Conservation (phyloP, 2,888 invertebrate genomes). For the Leptinotarsa rubiginosa region DNA sequence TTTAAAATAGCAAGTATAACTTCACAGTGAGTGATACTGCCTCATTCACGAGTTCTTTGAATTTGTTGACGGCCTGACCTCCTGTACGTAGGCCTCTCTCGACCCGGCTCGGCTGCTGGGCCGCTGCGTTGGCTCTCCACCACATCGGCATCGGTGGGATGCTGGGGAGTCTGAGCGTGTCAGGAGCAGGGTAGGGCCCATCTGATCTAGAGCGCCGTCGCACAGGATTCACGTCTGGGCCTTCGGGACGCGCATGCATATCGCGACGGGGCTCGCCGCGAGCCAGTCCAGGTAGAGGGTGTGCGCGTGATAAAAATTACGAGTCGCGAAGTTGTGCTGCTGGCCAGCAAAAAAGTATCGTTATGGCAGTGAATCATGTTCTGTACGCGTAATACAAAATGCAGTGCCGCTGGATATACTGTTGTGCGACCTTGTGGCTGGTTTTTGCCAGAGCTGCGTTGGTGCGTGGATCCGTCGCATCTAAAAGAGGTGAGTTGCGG, state of each 20-base stretch:
- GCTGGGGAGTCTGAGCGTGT: slow-evolving; percentile 54
- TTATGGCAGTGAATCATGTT: slow-evolving; percentile 65
- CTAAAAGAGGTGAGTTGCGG: slow-evolving; percentile 62
- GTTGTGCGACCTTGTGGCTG: slow-evolving; percentile 58
- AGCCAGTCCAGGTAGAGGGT: slow-evolving; percentile 59
- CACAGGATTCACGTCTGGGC: slow-evolving; percentile 56
- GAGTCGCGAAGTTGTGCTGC: slow-evolving; percentile 33
- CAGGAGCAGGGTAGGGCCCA: slow-evolving; percentile 56
- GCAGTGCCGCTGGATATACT: slow-evolving; percentile 60
- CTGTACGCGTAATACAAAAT: slow-evolving; percentile 64
- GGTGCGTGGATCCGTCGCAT: slow-evolving; percentile 58
- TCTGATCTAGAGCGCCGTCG: slow-evolving; percentile 52
- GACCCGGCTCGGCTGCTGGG: slow-evolving; percentile 33
- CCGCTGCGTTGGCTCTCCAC: slow-evolving; percentile 34
- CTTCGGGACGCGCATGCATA: slow-evolving; percentile 59
- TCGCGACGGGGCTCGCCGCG: slow-evolving; percentile 62
- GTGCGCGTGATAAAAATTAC: slow-evolving; percentile 55
- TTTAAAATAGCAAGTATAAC: too few species aligned
- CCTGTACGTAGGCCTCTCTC: neutral
- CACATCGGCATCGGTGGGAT: slow-evolving; percentile 44
- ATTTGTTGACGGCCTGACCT: neutral
- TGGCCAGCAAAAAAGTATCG: slow-evolving; percentile 42
- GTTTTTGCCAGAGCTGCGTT: slow-evolving; percentile 41
- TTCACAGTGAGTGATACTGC: too few species aligned
- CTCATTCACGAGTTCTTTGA: too few species aligned